A percentile compares a stretch with the other conserved stretches of the same genome.
Conservation (phyloP, 2,113 vertebrate species). For the Mastomys coucha region DNA sequence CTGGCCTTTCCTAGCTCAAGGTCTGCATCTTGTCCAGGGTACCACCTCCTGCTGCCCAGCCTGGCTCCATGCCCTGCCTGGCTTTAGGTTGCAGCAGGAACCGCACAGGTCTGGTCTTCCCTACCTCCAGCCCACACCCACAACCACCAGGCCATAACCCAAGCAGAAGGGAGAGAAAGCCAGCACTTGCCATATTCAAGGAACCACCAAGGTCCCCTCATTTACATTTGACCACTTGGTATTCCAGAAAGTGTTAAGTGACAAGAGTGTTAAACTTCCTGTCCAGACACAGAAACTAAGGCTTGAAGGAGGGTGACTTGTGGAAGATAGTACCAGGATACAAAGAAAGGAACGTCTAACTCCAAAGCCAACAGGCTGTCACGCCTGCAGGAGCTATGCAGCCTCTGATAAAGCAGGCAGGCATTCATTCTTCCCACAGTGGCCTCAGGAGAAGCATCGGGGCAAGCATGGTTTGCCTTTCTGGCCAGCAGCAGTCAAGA, state of each 20-base stretch:
- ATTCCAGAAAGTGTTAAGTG: not conserved
- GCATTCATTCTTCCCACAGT: not conserved
- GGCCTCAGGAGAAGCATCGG: not conserved
- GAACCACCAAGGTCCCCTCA: not conserved
- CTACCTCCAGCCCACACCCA: not conserved
- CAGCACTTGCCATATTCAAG: not conserved
- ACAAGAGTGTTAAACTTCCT: not conserved
- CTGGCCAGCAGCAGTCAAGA: not conserved
- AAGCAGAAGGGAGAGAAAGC: not conserved
- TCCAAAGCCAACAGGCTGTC: not conserved
- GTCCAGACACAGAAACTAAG: conserved; percentile 19
- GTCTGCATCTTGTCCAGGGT: conserved; percentile 16
- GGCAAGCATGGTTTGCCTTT: not conserved
- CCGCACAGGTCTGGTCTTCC: not conserved
- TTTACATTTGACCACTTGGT: not conserved
- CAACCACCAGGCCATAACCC: not conserved
- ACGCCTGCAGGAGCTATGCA: not conserved
- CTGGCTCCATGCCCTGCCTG: not conserved
- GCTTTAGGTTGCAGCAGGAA: not conserved
- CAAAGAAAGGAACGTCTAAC: not conserved
- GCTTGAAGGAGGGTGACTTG: not conserved
- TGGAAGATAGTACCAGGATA: not conserved
- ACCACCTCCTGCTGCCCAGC: not conserved
- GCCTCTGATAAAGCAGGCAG: not conserved
- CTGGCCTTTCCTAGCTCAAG: conserved; percentile 31